Evolutionary conservation across 2,797 vertebrate species (phyloP), one percentile per base, ranked within the genome.

Genomic region (Triplophysa yarkandensis): DNA sequence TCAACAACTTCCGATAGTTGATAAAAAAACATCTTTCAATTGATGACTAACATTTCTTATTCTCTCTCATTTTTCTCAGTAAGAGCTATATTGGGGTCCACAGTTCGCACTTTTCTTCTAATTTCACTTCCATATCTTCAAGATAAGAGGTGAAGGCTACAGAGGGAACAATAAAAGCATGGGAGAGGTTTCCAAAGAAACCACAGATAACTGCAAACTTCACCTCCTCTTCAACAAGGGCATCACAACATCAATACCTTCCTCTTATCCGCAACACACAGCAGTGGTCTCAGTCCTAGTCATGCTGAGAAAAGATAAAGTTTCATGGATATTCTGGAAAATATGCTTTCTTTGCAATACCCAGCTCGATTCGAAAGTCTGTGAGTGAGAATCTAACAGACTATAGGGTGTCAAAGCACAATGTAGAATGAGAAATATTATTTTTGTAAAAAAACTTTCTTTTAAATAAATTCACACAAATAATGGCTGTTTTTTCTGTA

Each of bases 141-240:
- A 72, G 75, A 82, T 77, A 80, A 80, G 64, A 70, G 14, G 25
- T 57, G 61, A 68, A 77, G 67, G 74, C 73, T 32, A 21, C 39
- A 58, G 54, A 74, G 63, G 65, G 25, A 75, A 72, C 74, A 78
- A 74, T 73, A 58, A 79, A 77, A 81, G 79, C 46, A 46, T 68
- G 58, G 58, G 44, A 72, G 72, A 81, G 70, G 68, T 68, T 76
- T 81, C 79, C 65, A 58, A 74, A 76, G 67, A 75, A 77, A 77
- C 46, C 39, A 61, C 55, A 76, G 82, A 83, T 81, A 80, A 83
- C 80, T 57, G 68, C 71, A 55, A 61, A 78, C 65, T 71, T 73
- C 73, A 75, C 63, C 65, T 70, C 68, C 27, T 61, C 72, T 69
- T 76, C 73, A 48, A 79, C 61, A 77, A 77, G 65, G 69, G 66